Base-by-base conservation (phyloP, 2,113 vertebrate species). In the Gallinago undulata region DNA sequence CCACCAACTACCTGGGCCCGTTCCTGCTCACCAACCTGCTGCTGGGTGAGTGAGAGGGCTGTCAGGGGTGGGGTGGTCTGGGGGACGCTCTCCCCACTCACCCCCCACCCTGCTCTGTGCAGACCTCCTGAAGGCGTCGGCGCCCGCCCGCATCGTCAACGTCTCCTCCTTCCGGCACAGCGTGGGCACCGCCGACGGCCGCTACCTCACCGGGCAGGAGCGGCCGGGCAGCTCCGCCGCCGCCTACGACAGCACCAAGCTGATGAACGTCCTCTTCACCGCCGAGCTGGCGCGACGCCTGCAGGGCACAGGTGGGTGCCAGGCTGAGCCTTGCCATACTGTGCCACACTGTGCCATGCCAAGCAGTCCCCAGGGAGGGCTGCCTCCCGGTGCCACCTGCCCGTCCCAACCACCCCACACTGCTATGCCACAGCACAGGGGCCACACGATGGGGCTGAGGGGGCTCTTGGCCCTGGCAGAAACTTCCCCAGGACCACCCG, bases 21-120 rank as follows among this genome's bases (percentile, higher is more conserved):
- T 99, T 99, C 95, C 98, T 99, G 60, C 99, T 99, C 87, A 99
- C 99, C 92, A 98, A 97, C 96, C 97, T 99, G 62, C 98, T 99
- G 37, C 97, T 98, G 95, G 99, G 99, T 99, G 97, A 97, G 98
- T 10, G 16, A 15, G 0, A 21, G 62, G 31, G 2, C 33, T 2
- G 39, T 8, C 1, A 16, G 95, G 97, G 92, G 25, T 4, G 24
- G 12, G 11, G 51, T 5, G 11, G 3, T 9, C 12, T 1, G 14
- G 37, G 37, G 43, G 50, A 10, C 2, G 15, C 10, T 9, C 15
- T 30, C 39, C 16, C 9, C 0, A 1, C 59, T 90, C 39, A 88
- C 19, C 18, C 39, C 28, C 35, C 47, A 19, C 5, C 41, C 41
- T 33, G 41, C 83, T 43, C 37, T 1, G 1, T 14, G 2, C 97